phyloP scores from a whole-genome alignment of 1,140 invertebrate species.

The Limonius californicus region DNA sequence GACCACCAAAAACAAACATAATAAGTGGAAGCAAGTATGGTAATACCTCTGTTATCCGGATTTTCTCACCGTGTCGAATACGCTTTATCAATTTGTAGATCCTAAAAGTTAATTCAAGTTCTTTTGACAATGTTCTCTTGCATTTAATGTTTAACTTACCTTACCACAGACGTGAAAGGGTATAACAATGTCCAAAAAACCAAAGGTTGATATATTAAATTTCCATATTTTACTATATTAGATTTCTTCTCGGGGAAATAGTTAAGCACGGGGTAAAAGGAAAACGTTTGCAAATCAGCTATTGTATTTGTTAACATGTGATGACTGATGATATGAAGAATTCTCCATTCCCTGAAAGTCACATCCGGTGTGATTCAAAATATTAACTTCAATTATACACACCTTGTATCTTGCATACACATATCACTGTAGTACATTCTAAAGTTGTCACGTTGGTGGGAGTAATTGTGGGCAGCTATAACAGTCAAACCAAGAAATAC shows the following conservation, averaged over 20 bases:
- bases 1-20: constrained; percentile 50
- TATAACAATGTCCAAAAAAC: neutral
- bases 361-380: no score
- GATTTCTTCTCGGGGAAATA: constrained; percentile 58
- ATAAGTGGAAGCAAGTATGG: constrained; percentile 50
- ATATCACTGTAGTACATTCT: constrained; percentile 79
- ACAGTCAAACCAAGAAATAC: constrained; percentile 32
- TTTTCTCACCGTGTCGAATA: constrained; percentile 46
- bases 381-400: no score
- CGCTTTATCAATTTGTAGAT: no score
- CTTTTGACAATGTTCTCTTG: no score
- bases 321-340: constrained; percentile 74
- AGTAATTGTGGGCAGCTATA: constrained; percentile 70
- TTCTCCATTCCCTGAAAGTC: constrained; percentile 64
- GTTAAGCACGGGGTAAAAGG: constrained; percentile 64
- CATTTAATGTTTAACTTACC: neutral
- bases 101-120: no score
- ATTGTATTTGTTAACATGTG: constrained; percentile 77
- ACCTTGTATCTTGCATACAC: no score
- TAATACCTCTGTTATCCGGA: constrained; percentile 20
- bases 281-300: constrained; percentile 69
- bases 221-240: constrained; percentile 43
- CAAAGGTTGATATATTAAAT: constrained; percentile 48
- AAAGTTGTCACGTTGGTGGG: constrained; percentile 75
- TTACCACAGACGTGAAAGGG: neutral